A percentile compares a stretch with the other conserved stretches of the same genome.
Evolutionary conservation across 2,113 vertebrate species (phyloP).

Genomic region (Oceanites oceanicus): DNA sequence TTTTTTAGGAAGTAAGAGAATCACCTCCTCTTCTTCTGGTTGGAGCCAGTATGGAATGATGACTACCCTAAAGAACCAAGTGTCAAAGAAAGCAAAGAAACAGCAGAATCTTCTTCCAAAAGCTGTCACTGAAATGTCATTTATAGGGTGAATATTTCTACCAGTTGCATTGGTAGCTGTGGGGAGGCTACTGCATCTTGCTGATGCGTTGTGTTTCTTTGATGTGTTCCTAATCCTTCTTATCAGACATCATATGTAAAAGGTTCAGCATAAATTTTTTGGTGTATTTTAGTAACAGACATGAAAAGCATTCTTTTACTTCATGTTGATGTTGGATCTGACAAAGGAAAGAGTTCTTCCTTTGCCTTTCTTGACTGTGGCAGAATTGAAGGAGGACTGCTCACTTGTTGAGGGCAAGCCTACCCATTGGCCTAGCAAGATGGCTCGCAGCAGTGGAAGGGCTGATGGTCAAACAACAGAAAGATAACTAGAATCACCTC

Average conservation of each 20-base stretch:
- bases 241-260: background rate
- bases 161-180: background rate
- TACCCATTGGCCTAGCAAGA: background rate
- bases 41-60: background rate
- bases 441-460: background rate
- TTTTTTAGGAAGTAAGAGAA: background rate
- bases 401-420: background rate
- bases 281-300: background rate
- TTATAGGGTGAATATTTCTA: background rate
- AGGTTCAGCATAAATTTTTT: background rate
- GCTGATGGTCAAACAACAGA: background rate
- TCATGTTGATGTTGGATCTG: background rate
- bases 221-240: background rate
- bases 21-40: background rate
- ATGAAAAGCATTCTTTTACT: background rate
- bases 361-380: background rate
- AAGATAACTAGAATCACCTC: background rate
- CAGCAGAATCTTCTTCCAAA: background rate
- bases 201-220: background rate
- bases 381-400: background rate
- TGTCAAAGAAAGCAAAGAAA: background rate
- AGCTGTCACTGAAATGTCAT: background rate
- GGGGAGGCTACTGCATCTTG: background rate
- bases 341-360: background rate
- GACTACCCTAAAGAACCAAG: background rate